Base-by-base conservation (phyloP, 64 coral and sea anemone species). In the Pocillopora damicornis region DNA sequence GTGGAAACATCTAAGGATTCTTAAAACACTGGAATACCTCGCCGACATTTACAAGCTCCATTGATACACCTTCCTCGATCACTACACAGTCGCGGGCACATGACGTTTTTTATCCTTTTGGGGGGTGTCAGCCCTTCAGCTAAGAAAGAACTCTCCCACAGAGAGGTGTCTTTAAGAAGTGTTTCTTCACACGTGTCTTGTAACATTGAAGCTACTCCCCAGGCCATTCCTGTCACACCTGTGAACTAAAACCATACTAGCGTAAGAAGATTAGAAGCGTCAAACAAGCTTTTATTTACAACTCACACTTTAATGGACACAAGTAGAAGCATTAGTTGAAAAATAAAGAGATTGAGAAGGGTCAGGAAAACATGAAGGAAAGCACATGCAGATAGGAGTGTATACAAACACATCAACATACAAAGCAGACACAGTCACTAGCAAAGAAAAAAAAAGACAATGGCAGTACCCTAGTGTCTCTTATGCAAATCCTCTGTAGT, bases 61-160 rank as follows among this genome's bases (percentile, higher is more conserved):
- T 86, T 91, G 11, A 80, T 34, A 25, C 89, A 91, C 59, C 57
- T 91, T 64, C 89, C 89, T 63, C 51, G 58, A 15, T 82, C 74
- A 78, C 67, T 85, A 35, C 89, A 91, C 59, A 85, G 80, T 9
- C 75, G 73, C 3, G 89, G 73, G 67, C 89, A 91, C 58, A 91
- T 35, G 1, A 15, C 68, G 15, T 83, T 82, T 67, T 23, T 35
- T 60, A 91, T 78, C 15, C 9, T 58, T 18, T 80, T 37, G 57
- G 79, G 22, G 15, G 89, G 81, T 2, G 73, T 59, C 20, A 76
- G 75, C 36, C 37, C 76, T 18, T 75, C 34, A 11, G 11, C 73
- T 35, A 38, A 76, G 67, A 23, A 23, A 9, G 67, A n/a, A 14
- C 60, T 38, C 58, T 86, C 69, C 89, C 89, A 91, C 13, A 17